Percentiles rank a stretch among this genome's conserved stretches.
Conservation (phyloP, 2,113 vertebrate genomes). For the Elephas maximus region DNA sequence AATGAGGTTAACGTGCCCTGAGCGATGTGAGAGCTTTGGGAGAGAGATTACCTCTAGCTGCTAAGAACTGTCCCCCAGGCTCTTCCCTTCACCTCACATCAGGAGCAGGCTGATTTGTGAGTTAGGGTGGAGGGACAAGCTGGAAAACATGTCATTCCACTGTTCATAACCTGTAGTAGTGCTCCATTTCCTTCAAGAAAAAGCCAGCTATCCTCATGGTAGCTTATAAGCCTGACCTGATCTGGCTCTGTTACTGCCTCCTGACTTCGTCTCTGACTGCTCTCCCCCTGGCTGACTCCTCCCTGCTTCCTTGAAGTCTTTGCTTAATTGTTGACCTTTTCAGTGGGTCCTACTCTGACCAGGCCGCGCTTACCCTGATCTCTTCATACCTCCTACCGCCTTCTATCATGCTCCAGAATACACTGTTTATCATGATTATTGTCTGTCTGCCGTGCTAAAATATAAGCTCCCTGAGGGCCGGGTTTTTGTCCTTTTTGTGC, state of each 20-base stretch:
- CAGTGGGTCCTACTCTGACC: not conserved
- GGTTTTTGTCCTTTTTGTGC: not conserved
- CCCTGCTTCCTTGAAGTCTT: not conserved
- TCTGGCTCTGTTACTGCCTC: not conserved
- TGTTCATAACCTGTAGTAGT: not conserved
- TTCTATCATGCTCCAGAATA: accelerated
- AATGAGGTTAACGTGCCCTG: not conserved
- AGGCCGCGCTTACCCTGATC: not conserved
- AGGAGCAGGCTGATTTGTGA: not conserved
- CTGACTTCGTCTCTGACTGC: not conserved
- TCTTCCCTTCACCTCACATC: not conserved
- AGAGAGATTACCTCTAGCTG: not conserved
- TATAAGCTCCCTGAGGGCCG: not conserved
- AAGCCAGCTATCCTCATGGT: not conserved
- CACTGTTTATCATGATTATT: accelerated
- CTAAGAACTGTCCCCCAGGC: not conserved
- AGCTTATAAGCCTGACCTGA: not conserved
- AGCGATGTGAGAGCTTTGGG: accelerated
- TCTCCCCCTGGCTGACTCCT: not conserved
- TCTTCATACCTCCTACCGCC: not conserved
- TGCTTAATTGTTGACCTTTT: not conserved
- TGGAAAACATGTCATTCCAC: not conserved
- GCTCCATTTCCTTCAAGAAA: not conserved
- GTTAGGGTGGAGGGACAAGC: not conserved
- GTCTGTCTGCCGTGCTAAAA: not conserved